These are phyloP conservation scores for Chaetorhynchus papuensis DNA, from an alignment of 2,113 vertebrate genomes.

Conservation along the genomic window DNA sequence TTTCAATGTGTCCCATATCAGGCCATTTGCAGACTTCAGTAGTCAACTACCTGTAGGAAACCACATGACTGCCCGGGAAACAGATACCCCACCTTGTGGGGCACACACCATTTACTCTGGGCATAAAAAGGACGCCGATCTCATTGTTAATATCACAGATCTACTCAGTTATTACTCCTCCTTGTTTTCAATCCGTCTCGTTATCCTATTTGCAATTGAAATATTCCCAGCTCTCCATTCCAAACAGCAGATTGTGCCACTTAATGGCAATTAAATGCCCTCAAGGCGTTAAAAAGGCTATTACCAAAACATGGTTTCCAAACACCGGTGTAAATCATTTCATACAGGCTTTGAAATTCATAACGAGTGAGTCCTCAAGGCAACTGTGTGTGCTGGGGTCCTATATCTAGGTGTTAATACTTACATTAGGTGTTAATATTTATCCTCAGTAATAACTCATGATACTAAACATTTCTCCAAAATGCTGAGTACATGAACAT, in stretches of 20 bases:
- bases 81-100: not conserved
- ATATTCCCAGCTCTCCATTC: conserved; percentile 18
- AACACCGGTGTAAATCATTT: not conserved
- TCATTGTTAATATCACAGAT: not conserved
- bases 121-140: not conserved
- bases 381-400: fast-evolving
- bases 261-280: conserved; percentile 33
- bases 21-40: fast-evolving
- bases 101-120: fast-evolving
- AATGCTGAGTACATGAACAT: not conserved
- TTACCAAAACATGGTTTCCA: not conserved
- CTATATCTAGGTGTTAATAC: not conserved
- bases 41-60: not conserved
- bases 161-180: not conserved
- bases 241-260: not conserved
- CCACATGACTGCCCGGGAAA: not conserved
- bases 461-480: not conserved
- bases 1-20: fast-evolving
- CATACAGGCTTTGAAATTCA: not conserved
- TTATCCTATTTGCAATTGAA: conserved; percentile 12
- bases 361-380: not conserved
- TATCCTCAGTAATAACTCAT: not conserved
- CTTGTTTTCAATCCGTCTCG: not conserved
- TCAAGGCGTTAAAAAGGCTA: conserved; percentile 5
- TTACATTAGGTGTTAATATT: no score